Conservation (phyloP, 2,113 vertebrate species). For the Spea multiplicata region DNA sequence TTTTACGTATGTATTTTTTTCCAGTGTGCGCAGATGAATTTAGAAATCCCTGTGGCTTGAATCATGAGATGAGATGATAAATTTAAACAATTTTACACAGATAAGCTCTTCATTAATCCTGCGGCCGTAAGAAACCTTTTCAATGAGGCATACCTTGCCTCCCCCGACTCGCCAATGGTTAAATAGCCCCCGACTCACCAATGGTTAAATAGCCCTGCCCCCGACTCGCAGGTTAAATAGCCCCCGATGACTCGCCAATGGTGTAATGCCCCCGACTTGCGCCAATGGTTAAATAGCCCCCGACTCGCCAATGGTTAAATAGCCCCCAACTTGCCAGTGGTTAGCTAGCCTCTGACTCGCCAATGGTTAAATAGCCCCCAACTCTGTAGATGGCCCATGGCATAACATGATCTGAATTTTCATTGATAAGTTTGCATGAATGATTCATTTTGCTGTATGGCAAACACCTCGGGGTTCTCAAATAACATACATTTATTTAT, state of each 20-base stretch:
- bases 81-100: background rate
- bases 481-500: conserved; percentile 1
- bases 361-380: no score
- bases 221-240: no score
- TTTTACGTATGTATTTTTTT: background rate
- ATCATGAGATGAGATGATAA: background rate
- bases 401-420: background rate
- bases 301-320: no score
- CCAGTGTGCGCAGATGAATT: background rate
- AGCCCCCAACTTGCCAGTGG: no score
- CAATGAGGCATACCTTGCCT: background rate
- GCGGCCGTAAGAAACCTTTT: background rate
- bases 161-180: no score
- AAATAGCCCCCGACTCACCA: no score
- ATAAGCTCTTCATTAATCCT: background rate
- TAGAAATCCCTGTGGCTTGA: background rate
- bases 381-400: no score
- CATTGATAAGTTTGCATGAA: conserved; percentile 1
- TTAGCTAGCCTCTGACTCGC: no score
- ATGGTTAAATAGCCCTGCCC: no score
- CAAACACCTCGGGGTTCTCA: background rate
- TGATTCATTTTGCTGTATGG: background rate
- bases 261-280: no score
- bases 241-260: no score
- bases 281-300: no score